These are phyloP conservation scores for Octopus sinensis DNA, from an alignment of 1,140 invertebrate species.

Conservation along the genomic window DNA sequence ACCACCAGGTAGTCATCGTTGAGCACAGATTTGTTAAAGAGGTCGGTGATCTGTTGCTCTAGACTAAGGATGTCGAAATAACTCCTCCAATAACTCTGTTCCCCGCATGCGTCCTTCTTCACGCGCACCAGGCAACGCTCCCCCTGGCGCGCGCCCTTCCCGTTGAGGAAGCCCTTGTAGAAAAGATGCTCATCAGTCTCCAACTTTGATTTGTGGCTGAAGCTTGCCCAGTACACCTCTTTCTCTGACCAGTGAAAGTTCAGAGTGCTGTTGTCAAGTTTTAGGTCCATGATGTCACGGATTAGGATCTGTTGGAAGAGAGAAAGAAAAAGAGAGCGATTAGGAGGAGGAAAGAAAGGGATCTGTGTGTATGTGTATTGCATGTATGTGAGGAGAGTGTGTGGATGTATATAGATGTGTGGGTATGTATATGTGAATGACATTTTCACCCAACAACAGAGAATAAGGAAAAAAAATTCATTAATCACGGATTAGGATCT, in stretches of 20 bases:
- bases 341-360: no score
- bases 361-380: no score
- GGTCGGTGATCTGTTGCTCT: background rate
- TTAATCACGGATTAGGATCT: background rate
- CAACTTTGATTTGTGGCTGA: background rate
- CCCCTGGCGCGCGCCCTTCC: background rate
- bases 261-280: background rate
- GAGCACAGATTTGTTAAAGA: background rate
- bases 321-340: background rate
- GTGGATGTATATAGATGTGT: no score
- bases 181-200: background rate
- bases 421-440: no score
- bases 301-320: background rate
- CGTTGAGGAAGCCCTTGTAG: background rate
- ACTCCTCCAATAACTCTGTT: background rate
- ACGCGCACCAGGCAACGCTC: background rate
- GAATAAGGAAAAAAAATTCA: no score
- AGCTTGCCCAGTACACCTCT: background rate
- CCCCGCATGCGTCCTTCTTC: background rate
- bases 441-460: no score
- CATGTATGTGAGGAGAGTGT: no score
- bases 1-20: background rate
- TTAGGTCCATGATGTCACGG: background rate
- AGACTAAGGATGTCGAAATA: background rate
- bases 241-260: slow-evolving; percentile 4